These are phyloP conservation scores for Cirrhinus molitorella DNA, from an alignment of 2,797 vertebrate genomes.

Conservation along the genomic window DNA sequence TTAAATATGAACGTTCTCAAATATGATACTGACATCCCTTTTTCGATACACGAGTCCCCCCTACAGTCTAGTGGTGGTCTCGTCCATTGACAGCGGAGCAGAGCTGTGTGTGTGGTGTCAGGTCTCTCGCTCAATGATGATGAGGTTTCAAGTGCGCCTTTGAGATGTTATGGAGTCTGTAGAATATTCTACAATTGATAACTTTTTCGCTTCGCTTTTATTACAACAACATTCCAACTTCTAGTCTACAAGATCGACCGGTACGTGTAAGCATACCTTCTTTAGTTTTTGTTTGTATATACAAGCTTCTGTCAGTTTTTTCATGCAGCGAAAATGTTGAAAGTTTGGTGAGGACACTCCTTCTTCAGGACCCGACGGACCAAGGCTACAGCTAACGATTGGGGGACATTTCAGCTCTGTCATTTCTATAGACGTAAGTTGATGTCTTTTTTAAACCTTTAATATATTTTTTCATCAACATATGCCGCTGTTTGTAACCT, in stretches of 20 bases:
- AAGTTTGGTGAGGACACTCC: slow-evolving; percentile 49
- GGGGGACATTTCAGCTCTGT: neutral
- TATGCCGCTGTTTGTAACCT: slow-evolving; percentile 1
- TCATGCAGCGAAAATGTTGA: slow-evolving; percentile 29
- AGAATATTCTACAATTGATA: neutral
- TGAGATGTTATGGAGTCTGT: slow-evolving; percentile 50
- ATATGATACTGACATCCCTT: neutral
- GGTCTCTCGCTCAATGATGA: slow-evolving; percentile 74
- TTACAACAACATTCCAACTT: neutral
- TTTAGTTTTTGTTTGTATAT: slow-evolving; percentile 13
- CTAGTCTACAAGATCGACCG: neutral
- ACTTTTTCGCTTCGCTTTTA: slow-evolving; percentile 3
- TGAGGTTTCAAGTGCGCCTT: slow-evolving; percentile 56
- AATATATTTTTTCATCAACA: neutral
- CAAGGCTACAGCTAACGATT: slow-evolving; percentile 16
- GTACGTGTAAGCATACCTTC: neutral
- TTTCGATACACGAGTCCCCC: neutral
- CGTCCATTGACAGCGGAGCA: slow-evolving; percentile 74
- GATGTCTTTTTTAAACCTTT: neutral
- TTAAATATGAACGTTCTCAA: neutral
- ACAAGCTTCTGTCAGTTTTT: slow-evolving; percentile 27
- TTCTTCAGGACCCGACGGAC: slow-evolving; percentile 20
- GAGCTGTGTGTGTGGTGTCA: slow-evolving; percentile 66
- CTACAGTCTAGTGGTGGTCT: slow-evolving; percentile 61
- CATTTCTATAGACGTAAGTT: slow-evolving; percentile 14